These are phyloP conservation scores for Gallinago jamesoni DNA, from an alignment of 2,113 vertebrate species.

Conservation along the genomic window DNA sequence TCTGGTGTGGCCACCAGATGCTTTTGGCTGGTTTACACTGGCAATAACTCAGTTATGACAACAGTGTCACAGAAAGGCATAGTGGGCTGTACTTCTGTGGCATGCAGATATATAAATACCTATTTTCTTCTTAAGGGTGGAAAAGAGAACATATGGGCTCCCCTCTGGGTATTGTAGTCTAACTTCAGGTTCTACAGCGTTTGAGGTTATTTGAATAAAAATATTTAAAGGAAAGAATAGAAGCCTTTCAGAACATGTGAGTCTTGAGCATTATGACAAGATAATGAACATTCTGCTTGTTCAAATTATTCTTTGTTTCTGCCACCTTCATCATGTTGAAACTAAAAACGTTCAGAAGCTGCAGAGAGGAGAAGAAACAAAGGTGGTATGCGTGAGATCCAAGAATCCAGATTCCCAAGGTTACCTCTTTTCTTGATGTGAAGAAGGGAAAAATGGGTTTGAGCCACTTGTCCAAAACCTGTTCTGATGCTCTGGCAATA, in stretches of 20 bases:
- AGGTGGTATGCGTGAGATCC: background rate
- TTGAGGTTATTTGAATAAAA: slow-evolving; percentile 61
- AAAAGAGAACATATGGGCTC: slow-evolving; percentile 31
- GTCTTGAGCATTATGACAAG: slow-evolving; percentile 58
- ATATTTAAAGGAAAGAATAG: slow-evolving; percentile 60
- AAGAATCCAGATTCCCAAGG: background rate
- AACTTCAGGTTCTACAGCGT: background rate
- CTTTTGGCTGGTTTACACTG: background rate
- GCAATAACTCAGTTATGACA: background rate
- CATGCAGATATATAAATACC: background rate
- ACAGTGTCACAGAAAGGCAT: background rate
- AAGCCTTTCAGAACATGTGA: slow-evolving; percentile 39
- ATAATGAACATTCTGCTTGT: slow-evolving; percentile 58
- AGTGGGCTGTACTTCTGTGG: background rate
- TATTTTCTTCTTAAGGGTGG: background rate
- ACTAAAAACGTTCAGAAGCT: slow-evolving; percentile 35
- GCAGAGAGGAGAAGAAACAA: background rate
- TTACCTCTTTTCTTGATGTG: background rate
- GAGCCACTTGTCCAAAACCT: background rate
- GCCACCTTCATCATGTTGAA: slow-evolving; percentile 13
- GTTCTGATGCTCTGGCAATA: background rate
- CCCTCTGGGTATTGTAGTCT: slow-evolving; percentile 34
- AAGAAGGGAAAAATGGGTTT: background rate
- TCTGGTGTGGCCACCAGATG: background rate
- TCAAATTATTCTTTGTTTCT: slow-evolving; percentile 51